Base-by-base conservation (phyloP, 2,888 invertebrate genomes). In the Caenorhabditis macrosperma region DNA sequence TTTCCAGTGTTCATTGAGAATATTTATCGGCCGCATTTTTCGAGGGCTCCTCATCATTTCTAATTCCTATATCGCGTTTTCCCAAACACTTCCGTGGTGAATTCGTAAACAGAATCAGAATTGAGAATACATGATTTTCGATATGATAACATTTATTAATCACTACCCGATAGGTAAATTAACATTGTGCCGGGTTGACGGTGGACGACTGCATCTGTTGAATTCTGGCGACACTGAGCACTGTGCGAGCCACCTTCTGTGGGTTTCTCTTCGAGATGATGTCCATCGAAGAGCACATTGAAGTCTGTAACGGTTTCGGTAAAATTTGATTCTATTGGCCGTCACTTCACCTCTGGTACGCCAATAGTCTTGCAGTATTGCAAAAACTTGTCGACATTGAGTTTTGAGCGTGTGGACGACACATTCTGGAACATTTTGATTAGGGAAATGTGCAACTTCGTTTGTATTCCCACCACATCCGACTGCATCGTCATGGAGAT, bases 201-300 rank as follows among this genome's bases (percentile, higher is more conserved):
- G 71, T 24, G 17, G 79, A 68, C 2, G 68, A 52, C 33, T 78
- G 78, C 26, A 67, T 46, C 22, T 67, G 48, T 48, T 79, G 79
- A 20, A 79, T n/a, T 54, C 77, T 81, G 5, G 76, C 68, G 35
- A 81, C 64, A 35, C 60, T 69, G 33, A 79, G 44, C 6, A 82
- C 67, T 2, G 82, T 82, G 28, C 68, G 50, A 20, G 82, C 82
- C 20, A 78, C 66, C 67, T 75, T 78, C 10, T 66, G 69, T 10
- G 75, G 66, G 33, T 85, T 85, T 48, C 78, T 63, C 66, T 82
- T 81, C 10, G 76, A 75, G 26, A 82, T 64, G 24, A 84, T 80
- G 66, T 84, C 84, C 30, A 77, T 60, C 17, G 79, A 54, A 6
- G 81, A 75, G 78, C 84, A 84, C 57, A 82, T 30, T 1, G 69